Conservation (phyloP, 2,113 vertebrate genomes). For the Redunca redunca region DNA sequence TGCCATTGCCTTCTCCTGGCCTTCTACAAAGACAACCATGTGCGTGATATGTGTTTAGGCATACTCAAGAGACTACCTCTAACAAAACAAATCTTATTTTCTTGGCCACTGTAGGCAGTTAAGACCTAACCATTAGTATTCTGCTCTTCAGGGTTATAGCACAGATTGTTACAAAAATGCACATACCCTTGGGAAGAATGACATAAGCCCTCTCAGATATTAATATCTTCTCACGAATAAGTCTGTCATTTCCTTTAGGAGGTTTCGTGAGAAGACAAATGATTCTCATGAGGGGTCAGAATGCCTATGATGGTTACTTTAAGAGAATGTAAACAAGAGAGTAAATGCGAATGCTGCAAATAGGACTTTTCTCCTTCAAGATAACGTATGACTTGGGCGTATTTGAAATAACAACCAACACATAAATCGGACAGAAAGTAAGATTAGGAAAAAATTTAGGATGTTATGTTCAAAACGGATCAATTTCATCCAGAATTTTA, state of each 20-base stretch:
- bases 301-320: not conserved
- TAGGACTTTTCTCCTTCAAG: not conserved
- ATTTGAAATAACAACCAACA: not conserved
- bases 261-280: not conserved
- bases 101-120: not conserved
- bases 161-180: not conserved
- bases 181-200: not conserved
- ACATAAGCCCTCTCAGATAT: not conserved
- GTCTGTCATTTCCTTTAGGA: not conserved
- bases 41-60: not conserved
- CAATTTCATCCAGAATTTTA: not conserved
- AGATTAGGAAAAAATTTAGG: not conserved
- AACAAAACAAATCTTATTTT: not conserved
- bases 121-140: not conserved
- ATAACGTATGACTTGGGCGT: not conserved
- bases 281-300: not conserved
- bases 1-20: not conserved
- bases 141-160: not conserved
- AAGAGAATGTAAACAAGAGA: not conserved
- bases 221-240: not conserved
- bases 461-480: not conserved
- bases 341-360: not conserved
- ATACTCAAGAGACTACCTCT: not conserved
- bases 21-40: not conserved
- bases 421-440: not conserved